Evolutionary conservation across 1,140 invertebrate genomes (phyloP).

Genomic region (Papilio xuthus): DNA sequence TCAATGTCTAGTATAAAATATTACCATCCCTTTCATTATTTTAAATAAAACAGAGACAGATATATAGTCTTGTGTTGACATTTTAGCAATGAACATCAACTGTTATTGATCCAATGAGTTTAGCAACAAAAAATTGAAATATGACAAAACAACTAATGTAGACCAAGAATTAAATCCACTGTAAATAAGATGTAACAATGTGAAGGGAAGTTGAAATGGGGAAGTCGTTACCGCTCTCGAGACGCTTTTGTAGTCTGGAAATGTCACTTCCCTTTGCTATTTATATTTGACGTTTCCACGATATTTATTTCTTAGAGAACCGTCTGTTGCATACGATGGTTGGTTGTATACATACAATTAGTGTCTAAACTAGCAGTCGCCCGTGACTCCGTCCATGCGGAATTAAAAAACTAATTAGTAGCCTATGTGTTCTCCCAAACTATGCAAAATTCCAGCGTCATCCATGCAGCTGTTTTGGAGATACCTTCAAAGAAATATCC

Average conservation of each 20-base stretch:
- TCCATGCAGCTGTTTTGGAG: too few relatives aligned
- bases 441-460: too few relatives aligned
- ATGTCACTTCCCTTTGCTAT: conserved; percentile 6
- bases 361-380: too few relatives aligned
- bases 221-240: conserved; percentile 20
- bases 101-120: not conserved
- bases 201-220: conserved; percentile 12
- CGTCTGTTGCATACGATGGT: not conserved
- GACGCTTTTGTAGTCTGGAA: conserved; percentile 24
- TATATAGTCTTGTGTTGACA: too few relatives aligned
- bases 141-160: not conserved
- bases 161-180: not conserved
- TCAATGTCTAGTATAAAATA: too few relatives aligned
- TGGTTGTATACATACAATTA: not conserved
- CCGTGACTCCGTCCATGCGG: too few relatives aligned
- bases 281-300: not conserved
- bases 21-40: too few relatives aligned
- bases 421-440: too few relatives aligned
- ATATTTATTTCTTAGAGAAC: conserved; percentile 9
- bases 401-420: too few relatives aligned
- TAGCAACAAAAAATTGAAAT: not conserved
- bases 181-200: conserved; percentile 11
- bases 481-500: too few relatives aligned
- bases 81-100: too few relatives aligned
- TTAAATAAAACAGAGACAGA: too few relatives aligned